Evolutionary conservation across 2,113 vertebrate genomes (phyloP), one percentile per base, ranked within the genome.

Genomic region (Calonectris borealis): DNA sequence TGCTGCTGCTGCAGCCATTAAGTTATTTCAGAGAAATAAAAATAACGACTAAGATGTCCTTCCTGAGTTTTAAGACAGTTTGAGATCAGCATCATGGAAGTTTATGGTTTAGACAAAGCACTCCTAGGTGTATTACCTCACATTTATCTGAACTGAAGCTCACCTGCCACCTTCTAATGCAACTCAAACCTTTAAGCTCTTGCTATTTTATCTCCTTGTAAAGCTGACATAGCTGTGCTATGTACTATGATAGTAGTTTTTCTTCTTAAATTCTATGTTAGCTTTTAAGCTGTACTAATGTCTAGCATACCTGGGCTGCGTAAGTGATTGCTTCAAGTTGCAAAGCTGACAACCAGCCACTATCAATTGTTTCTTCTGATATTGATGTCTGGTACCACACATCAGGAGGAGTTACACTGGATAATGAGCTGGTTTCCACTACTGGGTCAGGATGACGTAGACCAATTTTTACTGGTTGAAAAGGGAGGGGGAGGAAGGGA

Each of bases 301-400:
- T 40, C 42, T 42, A 36, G 29, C 94, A 42, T 97, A 99, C 99
- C 99, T 99, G 99, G 71, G 99, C 98, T 83, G 99, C 99, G 0
- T 99, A 99, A 13, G 99, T 99, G 91, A 99, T 98, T 12, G 99
- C 99, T 96, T 99, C 99, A 16, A 99, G 99, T 54, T 99, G 99
- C 97, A 99, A 97, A 24, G 99, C 99, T 29, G 99, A 99, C 58
- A 99, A 88, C 99, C 99, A 99, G 84, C 99, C 99, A 34, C 98
- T 98, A 76, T 99, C 99, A 46, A 99, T 99, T n/a, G 97, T 98
- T 96, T 99, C 99, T 94, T 99, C 99, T 49, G 99, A 98, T 96
- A 99, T 99, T 61, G 99, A 98, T 13, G 99, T 98, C 93, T 99
- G 98, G 97, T 99, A 99, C 99, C 99, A 99, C 72, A 99, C 99